Conservation (phyloP, 2,113 vertebrate species). For the Zosterops japonicus region DNA sequence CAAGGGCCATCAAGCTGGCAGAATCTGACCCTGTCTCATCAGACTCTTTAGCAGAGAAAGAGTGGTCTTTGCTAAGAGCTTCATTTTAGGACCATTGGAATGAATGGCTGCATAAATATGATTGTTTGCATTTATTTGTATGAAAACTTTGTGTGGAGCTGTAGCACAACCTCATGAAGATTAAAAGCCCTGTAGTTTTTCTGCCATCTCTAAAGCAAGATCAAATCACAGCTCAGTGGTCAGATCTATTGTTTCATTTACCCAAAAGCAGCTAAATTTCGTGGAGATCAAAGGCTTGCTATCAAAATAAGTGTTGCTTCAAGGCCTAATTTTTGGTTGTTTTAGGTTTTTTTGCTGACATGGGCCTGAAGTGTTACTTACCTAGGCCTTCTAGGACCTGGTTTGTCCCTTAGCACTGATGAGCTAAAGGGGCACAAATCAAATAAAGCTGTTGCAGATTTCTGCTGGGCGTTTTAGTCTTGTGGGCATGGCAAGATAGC, state of each 20-base stretch:
- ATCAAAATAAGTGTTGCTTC: neutral
- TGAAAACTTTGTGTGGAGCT: neutral
- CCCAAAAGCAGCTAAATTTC: neutral
- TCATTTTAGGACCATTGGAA: neutral
- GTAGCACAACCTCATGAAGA: neutral
- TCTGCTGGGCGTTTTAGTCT: neutral
- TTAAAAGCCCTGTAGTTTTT: neutral
- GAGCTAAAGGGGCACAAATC: rapidly evolving
- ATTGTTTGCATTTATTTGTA: neutral
- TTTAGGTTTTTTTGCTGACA: neutral
- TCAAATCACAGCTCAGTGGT: neutral
- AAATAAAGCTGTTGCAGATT: neutral
- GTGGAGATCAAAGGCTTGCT: neutral
- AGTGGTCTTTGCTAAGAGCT: neutral
- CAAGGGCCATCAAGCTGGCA: neutral
- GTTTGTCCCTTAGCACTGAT: neutral
- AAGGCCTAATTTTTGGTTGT: neutral
- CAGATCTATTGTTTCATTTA: neutral
- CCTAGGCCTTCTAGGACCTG: neutral
- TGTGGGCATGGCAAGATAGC: neutral
- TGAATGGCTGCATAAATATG: neutral
- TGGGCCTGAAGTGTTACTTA: neutral
- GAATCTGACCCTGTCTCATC: neutral
- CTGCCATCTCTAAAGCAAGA: neutral
- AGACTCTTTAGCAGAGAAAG: neutral